Evolutionary conservation across 2,888 invertebrate species (phyloP).

Genomic region (Elmis aenea): DNA sequence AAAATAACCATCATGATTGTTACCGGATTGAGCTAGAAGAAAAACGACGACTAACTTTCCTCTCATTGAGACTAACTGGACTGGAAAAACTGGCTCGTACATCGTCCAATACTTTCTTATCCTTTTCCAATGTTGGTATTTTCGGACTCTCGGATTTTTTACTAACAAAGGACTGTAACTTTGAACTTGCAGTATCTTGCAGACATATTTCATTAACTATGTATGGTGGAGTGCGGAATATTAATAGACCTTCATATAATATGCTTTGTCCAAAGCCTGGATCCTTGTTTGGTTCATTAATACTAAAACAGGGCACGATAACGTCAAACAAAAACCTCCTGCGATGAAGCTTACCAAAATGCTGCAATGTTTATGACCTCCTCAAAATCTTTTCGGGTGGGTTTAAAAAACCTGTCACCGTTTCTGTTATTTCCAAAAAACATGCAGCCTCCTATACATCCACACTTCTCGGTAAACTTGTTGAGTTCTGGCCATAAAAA

Average conservation of each 20-base stretch:
- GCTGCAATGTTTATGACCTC: constrained; percentile 81
- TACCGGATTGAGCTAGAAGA: constrained; percentile 59
- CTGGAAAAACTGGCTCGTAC: constrained; percentile 40
- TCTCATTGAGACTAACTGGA: constrained; percentile 40
- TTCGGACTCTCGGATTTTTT: constrained; percentile 29
- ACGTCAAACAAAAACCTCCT: neutral
- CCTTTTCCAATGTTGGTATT: constrained; percentile 26
- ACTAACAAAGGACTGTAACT: neutral
- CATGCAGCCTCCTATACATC: constrained; percentile 90
- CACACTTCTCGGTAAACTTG: constrained; percentile 67
- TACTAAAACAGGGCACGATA: constrained; percentile 44
- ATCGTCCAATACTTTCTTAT: constrained; percentile 25
- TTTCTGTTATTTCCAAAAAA: constrained; percentile 94
- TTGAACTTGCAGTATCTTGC: constrained; percentile 53
- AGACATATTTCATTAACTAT: constrained; percentile 71
- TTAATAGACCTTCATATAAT: constrained; percentile 76
- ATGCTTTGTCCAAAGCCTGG: constrained; percentile 94
- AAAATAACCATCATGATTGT: constrained; percentile 16
- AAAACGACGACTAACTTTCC: constrained; percentile 52
- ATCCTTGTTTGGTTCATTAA: constrained; percentile 72
- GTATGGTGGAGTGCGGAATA: constrained; percentile 88
- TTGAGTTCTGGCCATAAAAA: constrained; percentile 83
- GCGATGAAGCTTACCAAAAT: constrained; percentile 51
- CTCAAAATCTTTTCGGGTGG: constrained; percentile 70
- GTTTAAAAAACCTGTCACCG: constrained; percentile 83